Evolutionary conservation across 2,797 vertebrate genomes (phyloP), one percentile per base, ranked within the genome.

Genomic region (Coccyzus lansbergi): DNA sequence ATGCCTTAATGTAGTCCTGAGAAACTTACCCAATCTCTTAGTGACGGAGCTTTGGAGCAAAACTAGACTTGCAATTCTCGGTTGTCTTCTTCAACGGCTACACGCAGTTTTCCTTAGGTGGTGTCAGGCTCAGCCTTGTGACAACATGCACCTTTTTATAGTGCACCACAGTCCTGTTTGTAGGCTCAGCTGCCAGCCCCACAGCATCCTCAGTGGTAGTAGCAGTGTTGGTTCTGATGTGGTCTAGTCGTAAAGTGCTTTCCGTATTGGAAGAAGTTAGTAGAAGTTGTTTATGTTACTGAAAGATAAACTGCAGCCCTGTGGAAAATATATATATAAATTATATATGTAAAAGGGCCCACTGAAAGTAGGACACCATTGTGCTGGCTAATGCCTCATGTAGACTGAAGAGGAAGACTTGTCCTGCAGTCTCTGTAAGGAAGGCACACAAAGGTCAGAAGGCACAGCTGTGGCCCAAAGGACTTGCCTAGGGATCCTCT

Each of bases 41-140:
- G 55, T 62, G 52, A 55, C 25, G 33, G 65, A 83, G 12, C 20
- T 74, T 46, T 40, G 34, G 44, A 86, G 20, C 58, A 64, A 40
- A 67, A 28, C 24, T 26, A 12, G 34, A 85, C n/a, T 2, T 85
- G 34, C 29, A n/a, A 0, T 58, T 82, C 44, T 75, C 0, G 0
- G 60, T 80, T 77, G 15, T 60, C 44, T 42, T 24, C 34, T 68
- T 34, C 44, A 31, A 19, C 26, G 76, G 2, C 25, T 49, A 68
- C 24, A 25, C 5, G 2, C 21, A 6, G 15, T 64, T 78, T 40
- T 78, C 9, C 40, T 25, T 33, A 15, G 29, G 1, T 49, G 46
- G 31, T 26, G 44, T 69, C 44, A 63, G 38, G n/a, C 31, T 26
- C 60, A 51, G 42, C 29, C 26, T 19, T 24, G 28, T 83, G 67